Evolutionary conservation across 2,888 invertebrate species (phyloP), one percentile per base, ranked within the genome.

Genomic region (Apamea monoglypha): DNA sequence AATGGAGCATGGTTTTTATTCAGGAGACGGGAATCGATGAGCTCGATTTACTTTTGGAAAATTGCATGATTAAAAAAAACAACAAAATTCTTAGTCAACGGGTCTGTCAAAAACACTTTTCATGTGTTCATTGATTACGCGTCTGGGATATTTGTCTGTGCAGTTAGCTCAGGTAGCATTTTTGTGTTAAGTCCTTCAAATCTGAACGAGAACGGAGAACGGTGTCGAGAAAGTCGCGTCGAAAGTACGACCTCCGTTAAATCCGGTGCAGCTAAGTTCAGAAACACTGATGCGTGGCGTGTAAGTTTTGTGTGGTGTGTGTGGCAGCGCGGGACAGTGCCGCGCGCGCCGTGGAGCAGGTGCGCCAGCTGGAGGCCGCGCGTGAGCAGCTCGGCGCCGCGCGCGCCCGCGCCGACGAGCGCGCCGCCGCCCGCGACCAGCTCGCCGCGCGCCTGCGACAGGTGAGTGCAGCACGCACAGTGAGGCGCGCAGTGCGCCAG

Each of bases 331-430:
- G 72, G 25, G 44, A 53, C 32, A 50, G 66, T 2, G 21, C 29
- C 25, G 61, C 82, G 76, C 69, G 86, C 84, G 16, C 89, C 91
- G 29, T 53, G 1, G 86, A 81, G 10, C 82, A 92, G 0, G 90
- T 90, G 80, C 86, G 84, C 5, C 92, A 81, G 29, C 91, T 91
- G 78, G 92, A 93, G 77, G 92, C 14, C 14, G 71, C 75, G 67
- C 69, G 61, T 91, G 3, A 72, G 69, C 78, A 90, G 92, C 90
- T 84, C 64, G 84, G 76, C 1, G 84, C 21, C 16, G 81, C 78
- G 36, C 72, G 81, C 29, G 82, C 79, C 32, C 76, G 90, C 12
- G 92, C 56, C 25, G 56, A 56, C 56, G 56, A 56, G 10, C 56
- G 56, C 50, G 50, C 18, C 18, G 50, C 18, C 18, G 50, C 50